Percentiles rank a stretch among this genome's conserved stretches.
phyloP scores from a whole-genome alignment of 2,113 vertebrate genomes.

The Boulengeromyrus knoepffleri region DNA sequence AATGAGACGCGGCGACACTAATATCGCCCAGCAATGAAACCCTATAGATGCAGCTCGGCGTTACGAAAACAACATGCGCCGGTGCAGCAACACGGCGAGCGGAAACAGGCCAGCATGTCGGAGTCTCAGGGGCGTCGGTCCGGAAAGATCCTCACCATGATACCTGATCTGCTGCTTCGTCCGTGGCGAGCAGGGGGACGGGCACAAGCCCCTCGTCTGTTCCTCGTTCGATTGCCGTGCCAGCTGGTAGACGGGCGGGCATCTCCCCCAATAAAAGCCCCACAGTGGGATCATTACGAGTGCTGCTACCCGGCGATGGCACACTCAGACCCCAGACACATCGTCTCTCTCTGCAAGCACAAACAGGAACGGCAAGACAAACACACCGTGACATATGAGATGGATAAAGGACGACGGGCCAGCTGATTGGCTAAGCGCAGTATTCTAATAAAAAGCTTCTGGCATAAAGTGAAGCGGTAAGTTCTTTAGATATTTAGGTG shows the following conservation, averaged over 20 bases:
- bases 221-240: background rate
- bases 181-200: background rate
- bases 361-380: background rate
- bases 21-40: background rate
- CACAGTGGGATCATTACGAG: background rate
- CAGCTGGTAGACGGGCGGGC: background rate
- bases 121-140: background rate
- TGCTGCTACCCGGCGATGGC: background rate
- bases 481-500: background rate
- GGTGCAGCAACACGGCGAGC: background rate
- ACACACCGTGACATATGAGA: background rate
- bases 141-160: background rate
- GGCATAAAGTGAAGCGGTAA: background rate
- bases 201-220: background rate
- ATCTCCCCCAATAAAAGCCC: background rate
- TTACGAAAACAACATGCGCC: background rate
- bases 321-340: background rate
- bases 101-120: background rate
- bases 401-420: background rate
- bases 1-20: background rate
- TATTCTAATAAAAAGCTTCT: background rate
- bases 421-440: background rate
- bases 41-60: background rate
- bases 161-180: background rate
- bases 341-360: background rate